phyloP scores from a whole-genome alignment of 2,888 invertebrate species.

The Pterostichus madidus region DNA sequence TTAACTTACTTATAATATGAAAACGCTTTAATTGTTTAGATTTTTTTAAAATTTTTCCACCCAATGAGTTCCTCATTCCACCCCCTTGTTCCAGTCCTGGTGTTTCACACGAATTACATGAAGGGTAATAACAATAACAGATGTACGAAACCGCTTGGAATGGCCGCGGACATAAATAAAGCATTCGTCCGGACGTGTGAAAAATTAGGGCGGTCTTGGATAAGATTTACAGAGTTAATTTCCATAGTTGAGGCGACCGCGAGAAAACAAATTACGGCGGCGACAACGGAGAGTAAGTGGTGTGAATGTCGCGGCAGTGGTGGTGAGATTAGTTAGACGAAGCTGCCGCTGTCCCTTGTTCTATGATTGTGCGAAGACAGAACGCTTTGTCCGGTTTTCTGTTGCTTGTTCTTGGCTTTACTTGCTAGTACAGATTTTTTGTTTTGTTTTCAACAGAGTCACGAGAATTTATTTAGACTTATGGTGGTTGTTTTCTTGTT shows the following conservation, averaged over 20 bases:
- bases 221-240: slow-evolving; percentile 74
- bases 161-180: slow-evolving; percentile 46
- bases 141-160: slow-evolving; percentile 43
- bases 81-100: neutral
- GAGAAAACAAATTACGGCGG: slow-evolving; percentile 72
- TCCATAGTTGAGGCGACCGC: slow-evolving; percentile 72
- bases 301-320: slow-evolving; percentile 69
- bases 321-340: slow-evolving; percentile 69
- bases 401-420: slow-evolving; percentile 40
- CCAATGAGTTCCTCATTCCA: too few species aligned
- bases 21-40: too few species aligned
- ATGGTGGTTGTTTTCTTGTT: slow-evolving; percentile 23
- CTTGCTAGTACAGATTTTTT: slow-evolving; percentile 18
- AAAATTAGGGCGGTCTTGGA: slow-evolving; percentile 72
- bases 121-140: slow-evolving; percentile 50
- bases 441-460: slow-evolving; percentile 28
- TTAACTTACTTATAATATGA: too few species aligned
- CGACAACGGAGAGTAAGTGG: slow-evolving; percentile 72
- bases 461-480: slow-evolving; percentile 1
- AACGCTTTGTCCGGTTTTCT: slow-evolving; percentile 27
- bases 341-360: slow-evolving; percentile 20
- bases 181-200: slow-evolving; percentile 66
- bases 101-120: neutral
- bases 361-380: slow-evolving; percentile 28
- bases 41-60: too few species aligned